A percentile compares a stretch with the other conserved stretches of the same genome.
These are phyloP conservation scores for Typhlichthys subterraneus DNA, from an alignment of 2,797 vertebrate genomes.

Conservation along the genomic window DNA sequence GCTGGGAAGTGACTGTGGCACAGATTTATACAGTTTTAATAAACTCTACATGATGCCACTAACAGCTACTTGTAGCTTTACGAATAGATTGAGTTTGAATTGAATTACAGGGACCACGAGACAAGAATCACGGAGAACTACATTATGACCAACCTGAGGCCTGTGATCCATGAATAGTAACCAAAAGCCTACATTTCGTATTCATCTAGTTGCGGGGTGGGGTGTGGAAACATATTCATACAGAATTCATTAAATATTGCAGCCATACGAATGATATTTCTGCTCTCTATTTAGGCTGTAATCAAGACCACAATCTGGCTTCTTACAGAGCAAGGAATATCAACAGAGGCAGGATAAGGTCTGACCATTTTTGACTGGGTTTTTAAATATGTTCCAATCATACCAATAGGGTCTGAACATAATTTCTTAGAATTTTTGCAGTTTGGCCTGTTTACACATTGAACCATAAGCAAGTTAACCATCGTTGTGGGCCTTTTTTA, in stretches of 20 bases:
- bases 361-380: slow-evolving; percentile 2
- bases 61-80: slow-evolving; percentile 73
- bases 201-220: no score
- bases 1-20: slow-evolving; percentile 60
- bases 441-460: no score
- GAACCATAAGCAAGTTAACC: no score
- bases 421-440: no score
- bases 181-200: slow-evolving; percentile 14
- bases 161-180: slow-evolving; percentile 57
- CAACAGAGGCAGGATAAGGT: slow-evolving; percentile 31
- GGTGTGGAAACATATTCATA: no score
- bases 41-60: slow-evolving; percentile 70
- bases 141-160: slow-evolving; percentile 54
- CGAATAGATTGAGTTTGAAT: slow-evolving; percentile 63
- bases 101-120: slow-evolving; percentile 66
- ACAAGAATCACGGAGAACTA: slow-evolving; percentile 60
- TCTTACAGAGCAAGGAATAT: slow-evolving; percentile 46
- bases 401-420: no score
- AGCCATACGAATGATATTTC: slow-evolving; percentile 43
- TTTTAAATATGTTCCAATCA: no score
- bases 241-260: no score
- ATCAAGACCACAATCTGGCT: slow-evolving; percentile 51
- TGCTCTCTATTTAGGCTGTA: slow-evolving; percentile 53
- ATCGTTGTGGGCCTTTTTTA: no score
- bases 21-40: slow-evolving; percentile 76